Percentiles rank a stretch among this genome's conserved stretches.
Conservation (phyloP, 2,888 invertebrate species). For the Patella depressa region DNA sequence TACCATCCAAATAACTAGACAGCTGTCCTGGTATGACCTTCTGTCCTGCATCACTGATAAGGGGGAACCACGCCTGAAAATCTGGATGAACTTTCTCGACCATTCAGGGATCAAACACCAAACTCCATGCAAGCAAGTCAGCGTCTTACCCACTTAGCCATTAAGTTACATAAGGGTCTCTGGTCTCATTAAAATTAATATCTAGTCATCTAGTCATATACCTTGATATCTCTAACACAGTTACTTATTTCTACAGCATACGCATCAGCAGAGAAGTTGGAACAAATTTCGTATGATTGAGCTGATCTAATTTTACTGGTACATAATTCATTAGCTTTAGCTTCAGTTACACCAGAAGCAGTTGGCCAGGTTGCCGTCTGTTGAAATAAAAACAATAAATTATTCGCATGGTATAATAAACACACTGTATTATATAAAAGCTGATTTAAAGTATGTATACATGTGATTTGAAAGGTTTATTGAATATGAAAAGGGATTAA, state of each 20-base stretch:
- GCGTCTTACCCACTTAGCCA: no score
- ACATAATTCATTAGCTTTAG: slow-evolving; percentile 38
- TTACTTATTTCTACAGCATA: slow-evolving; percentile 26
- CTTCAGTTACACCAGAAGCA: slow-evolving; percentile 37
- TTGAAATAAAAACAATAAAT: neutral
- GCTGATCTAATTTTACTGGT: slow-evolving; percentile 20
- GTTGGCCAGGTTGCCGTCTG: slow-evolving; percentile 49
- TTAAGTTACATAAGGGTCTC: no score
- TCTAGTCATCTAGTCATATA: neutral
- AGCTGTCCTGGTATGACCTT: no score
- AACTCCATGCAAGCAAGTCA: no score
- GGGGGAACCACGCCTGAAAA: no score
- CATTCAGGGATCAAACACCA: neutral
- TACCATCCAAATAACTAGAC: no score
- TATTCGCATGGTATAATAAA: neutral
- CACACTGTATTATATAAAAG: neutral
- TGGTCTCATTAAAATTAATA: no score
- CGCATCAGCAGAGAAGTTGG: slow-evolving; percentile 13
- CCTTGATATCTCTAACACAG: slow-evolving; percentile 43
- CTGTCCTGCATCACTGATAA: no score
- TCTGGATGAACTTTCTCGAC: neutral
- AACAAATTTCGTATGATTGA: slow-evolving; percentile 26
- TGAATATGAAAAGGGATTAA: no score
- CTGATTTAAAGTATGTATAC: no score
- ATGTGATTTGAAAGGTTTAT: no score